A percentile compares a stretch with the other conserved stretches of the same genome.
Conservation (phyloP, 2,797 vertebrate species). For the Pelodytes ibericus region DNA sequence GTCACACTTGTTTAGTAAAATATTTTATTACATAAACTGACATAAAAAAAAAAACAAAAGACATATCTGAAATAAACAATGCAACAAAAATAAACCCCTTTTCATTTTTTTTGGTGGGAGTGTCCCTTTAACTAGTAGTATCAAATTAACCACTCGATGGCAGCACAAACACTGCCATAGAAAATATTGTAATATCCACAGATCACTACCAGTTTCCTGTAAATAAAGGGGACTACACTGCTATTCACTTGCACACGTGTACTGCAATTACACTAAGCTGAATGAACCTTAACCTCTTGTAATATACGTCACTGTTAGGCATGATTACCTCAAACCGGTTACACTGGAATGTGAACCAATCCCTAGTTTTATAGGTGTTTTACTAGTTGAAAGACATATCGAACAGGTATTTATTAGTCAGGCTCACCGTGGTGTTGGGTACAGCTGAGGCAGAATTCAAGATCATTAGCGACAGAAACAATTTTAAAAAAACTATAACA, state of each 20-base stretch:
- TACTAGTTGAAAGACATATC: background rate
- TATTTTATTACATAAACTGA: no score
- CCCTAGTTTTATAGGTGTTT: constrained; percentile 4
- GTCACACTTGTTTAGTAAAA: no score
- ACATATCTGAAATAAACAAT: no score
- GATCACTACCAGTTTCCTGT: background rate
- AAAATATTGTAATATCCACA: background rate
- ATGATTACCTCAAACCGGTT: constrained; percentile 13
- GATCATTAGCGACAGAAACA: no score
- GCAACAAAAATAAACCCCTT: no score
- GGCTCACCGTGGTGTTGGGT: no score
- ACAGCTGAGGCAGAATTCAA: no score
- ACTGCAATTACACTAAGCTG: no score
- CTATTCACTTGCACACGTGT: background rate
- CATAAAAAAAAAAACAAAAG: no score
- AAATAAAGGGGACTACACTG: background rate
- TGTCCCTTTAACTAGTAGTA: background rate
- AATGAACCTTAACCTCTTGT: background rate
- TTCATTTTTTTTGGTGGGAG: no score
- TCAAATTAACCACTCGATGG: background rate
- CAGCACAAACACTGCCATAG: background rate
- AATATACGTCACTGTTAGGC: background rate
- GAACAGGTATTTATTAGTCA: background rate
- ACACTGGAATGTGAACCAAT: constrained; percentile 6
- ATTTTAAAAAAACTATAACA: no score